Conservation (phyloP, 2,888 invertebrate genomes). For the Megaustenia siamemsis region DNA sequence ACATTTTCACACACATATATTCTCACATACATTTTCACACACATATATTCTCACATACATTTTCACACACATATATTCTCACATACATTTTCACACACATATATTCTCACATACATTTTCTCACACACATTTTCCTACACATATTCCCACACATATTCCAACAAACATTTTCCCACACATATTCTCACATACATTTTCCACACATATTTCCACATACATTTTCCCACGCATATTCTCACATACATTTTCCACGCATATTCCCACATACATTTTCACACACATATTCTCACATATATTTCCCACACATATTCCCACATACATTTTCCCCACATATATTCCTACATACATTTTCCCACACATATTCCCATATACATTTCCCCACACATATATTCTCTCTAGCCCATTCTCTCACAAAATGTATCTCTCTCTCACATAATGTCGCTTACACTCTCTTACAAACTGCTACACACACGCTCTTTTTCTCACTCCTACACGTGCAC, state of each 20-base stretch:
- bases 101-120: too few species aligned
- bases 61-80: not conserved
- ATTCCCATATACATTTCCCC: not conserved
- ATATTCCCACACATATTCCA: not conserved
- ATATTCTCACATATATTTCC: not conserved
- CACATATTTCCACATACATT: too few species aligned
- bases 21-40: not conserved
- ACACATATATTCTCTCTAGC: too few species aligned
- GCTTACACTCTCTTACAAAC: not conserved
- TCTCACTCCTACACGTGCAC: conserved; percentile 3
- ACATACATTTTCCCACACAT: not conserved
- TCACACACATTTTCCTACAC: too few species aligned
- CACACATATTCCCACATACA: too few species aligned
- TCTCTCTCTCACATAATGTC: too few species aligned
- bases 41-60: not conserved
- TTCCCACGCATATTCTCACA: too few species aligned
- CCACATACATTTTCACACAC: not conserved
- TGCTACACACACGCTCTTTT: not conserved
- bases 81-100: too few species aligned
- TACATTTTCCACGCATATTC: too few species aligned
- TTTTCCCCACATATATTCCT: not conserved
- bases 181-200: not conserved
- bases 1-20: too few species aligned
- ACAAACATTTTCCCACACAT: not conserved
- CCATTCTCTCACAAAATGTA: too few species aligned